phyloP scores from a whole-genome alignment of 2,888 invertebrate species.

The Mechanitis messenoides region DNA sequence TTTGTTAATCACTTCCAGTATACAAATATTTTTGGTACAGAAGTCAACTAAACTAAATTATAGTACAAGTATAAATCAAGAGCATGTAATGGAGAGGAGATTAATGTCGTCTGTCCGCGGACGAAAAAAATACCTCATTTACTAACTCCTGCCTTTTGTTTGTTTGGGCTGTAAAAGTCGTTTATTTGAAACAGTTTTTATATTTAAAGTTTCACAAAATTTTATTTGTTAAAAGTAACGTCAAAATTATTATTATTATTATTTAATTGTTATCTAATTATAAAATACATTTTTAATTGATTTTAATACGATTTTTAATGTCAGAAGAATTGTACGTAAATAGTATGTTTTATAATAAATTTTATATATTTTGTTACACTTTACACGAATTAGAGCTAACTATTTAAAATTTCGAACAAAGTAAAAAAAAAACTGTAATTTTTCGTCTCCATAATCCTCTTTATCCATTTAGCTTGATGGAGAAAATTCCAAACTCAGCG shows the following conservation, averaged over 20 bases:
- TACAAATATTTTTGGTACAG: slow-evolving; percentile 11
- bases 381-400: background rate
- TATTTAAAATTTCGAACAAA: slow-evolving; percentile 17
- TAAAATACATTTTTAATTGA: too few relatives aligned
- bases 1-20: slow-evolving; percentile 11
- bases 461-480: slow-evolving; percentile 28
- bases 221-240: too few relatives aligned
- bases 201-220: background rate
- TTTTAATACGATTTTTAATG: too few relatives aligned
- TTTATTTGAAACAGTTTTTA: background rate
- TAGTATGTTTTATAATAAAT: too few relatives aligned
- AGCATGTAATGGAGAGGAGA: slow-evolving; percentile 22
- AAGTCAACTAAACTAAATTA: slow-evolving; percentile 26
- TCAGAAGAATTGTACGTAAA: too few relatives aligned
- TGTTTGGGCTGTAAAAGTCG: background rate
- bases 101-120: slow-evolving; percentile 24
- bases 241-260: too few relatives aligned
- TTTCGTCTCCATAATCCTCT: slow-evolving; percentile 20
- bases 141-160: slow-evolving; percentile 7
- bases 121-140: slow-evolving; percentile 16
- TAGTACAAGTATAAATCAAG: slow-evolving; percentile 25
- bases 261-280: too few relatives aligned
- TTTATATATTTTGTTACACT: too few relatives aligned
- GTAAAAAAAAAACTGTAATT: slow-evolving; percentile 13
- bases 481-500: slow-evolving; percentile 19